Evolutionary conservation across 53 echinoderm and acorn worm species (phyloP).

Genomic region (Hippasteria phrygiana): DNA sequence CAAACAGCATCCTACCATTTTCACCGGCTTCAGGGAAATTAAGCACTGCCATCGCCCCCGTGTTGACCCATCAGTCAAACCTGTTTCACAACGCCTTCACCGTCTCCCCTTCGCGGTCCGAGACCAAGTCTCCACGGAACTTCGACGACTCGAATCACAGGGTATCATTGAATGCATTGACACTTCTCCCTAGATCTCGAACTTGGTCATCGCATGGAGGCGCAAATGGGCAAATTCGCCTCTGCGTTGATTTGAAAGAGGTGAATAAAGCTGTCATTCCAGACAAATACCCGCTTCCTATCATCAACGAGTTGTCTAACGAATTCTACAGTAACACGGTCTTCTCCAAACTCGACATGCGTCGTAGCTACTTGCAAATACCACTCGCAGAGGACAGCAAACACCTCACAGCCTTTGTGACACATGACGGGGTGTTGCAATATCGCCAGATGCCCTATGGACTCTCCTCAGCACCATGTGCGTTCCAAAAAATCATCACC

Average conservation of each 20-base stretch:
- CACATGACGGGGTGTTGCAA: slow-evolving; percentile 64
- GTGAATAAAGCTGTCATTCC: slow-evolving; percentile 39
- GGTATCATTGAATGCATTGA: slow-evolving; percentile 12
- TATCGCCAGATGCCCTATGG: slow-evolving; percentile 53
- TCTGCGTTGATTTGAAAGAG: slow-evolving; percentile 32
- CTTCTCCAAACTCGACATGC: slow-evolving; percentile 39
- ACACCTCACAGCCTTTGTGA: slow-evolving; percentile 53
- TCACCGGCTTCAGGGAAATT: not conserved
- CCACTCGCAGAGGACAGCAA: slow-evolving; percentile 5
- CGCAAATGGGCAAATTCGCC: not conserved
- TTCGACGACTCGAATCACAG: slow-evolving; percentile 53
- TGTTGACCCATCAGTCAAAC: not conserved
- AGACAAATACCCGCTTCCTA: not conserved
- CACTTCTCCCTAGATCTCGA: slow-evolving; percentile 15
- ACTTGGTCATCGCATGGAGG: slow-evolving; percentile 27
- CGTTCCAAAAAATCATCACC: too few relatives aligned
- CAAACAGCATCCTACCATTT: too few relatives aligned
- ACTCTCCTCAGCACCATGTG: too few relatives aligned
- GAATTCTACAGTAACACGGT: slow-evolving; percentile 15
- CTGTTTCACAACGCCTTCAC: slow-evolving; percentile 33
- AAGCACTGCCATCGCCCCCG: slow-evolving; percentile 17
- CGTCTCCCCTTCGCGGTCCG: slow-evolving; percentile 31
- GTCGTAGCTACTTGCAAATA: slow-evolving; percentile 31
- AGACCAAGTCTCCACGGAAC: slow-evolving; percentile 53
- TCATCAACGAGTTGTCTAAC: not conserved